Conservation (phyloP, 2,888 invertebrate genomes). For the Amphipyra berbera region DNA sequence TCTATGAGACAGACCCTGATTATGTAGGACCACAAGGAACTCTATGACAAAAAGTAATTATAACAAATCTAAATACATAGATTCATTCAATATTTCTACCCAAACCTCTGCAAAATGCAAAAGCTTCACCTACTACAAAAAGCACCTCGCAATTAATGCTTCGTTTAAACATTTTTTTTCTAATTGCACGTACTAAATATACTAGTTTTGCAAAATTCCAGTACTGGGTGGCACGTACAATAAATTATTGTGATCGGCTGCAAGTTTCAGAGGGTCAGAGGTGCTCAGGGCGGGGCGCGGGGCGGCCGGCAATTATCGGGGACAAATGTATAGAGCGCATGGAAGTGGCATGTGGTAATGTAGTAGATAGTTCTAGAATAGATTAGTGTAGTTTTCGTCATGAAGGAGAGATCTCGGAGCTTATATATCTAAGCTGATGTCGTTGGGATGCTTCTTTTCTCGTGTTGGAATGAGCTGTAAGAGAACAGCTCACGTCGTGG, state of each 20-base stretch:
- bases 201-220: slow-evolving; percentile 59
- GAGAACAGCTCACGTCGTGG: too few species aligned
- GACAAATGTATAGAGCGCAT: slow-evolving; percentile 57
- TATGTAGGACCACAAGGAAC: too few species aligned
- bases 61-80: too few species aligned
- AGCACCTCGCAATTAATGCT: not conserved
- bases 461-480: too few species aligned
- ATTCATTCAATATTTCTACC: too few species aligned
- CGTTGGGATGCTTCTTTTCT: too few species aligned
- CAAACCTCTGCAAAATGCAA: too few species aligned
- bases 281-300: slow-evolving; percentile 78
- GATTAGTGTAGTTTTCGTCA: too few species aligned
- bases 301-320: slow-evolving; percentile 86
- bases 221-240: slow-evolving; percentile 67
- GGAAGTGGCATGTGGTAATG: slow-evolving; percentile 35
- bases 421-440: too few species aligned
- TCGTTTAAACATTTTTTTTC: slow-evolving; percentile 25
- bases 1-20: too few species aligned
- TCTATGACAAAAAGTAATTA: too few species aligned
- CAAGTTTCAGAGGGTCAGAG: slow-evolving; percentile 89
- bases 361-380: not conserved
- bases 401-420: too few species aligned
- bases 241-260: slow-evolving; percentile 89
- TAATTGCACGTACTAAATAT: slow-evolving; percentile 52
- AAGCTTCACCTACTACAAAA: not conserved